Evolutionary conservation across 1,140 invertebrate genomes (phyloP).

Genomic region (Brachionus calyciflorus): DNA sequence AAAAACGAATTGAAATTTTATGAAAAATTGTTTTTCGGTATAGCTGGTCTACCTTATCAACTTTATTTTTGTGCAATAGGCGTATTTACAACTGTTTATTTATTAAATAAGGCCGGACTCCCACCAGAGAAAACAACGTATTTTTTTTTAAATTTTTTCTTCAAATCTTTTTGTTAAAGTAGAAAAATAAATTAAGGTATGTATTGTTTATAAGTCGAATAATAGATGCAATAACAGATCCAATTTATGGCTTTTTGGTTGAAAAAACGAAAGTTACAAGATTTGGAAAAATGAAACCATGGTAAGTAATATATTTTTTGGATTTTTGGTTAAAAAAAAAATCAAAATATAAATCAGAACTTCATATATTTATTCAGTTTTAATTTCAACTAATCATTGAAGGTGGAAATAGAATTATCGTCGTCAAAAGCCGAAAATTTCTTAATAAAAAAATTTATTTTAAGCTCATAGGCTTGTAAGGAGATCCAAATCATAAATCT

Average conservation of each 20-base stretch:
- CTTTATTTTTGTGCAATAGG: constrained; percentile 38
- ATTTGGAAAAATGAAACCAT: constrained; percentile 46
- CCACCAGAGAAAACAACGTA: constrained; percentile 38
- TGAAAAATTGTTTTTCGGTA: constrained; percentile 9
- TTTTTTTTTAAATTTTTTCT: neutral
- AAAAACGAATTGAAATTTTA: constrained; percentile 13
- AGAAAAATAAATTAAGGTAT: neutral
- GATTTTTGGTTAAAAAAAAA: neutral
- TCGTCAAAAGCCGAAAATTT: no score
- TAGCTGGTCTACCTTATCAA: constrained; percentile 39
- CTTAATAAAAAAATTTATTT: no score
- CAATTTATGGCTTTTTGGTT: constrained; percentile 29
- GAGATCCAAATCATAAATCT: no score
- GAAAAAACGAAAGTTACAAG: constrained; percentile 24
- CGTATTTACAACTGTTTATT: constrained; percentile 35
- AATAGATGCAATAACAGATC: constrained; percentile 40
- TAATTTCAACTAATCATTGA: no score
- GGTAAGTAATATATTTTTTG: neutral
- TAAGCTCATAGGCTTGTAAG: no score
- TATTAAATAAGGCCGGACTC: constrained; percentile 8
- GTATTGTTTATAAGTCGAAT: constrained; percentile 36
- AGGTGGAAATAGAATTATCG: no score
- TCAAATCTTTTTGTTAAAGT: neutral
- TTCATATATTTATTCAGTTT: no score
- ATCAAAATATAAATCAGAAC: neutral